Base-by-base conservation (phyloP, 2,797 vertebrate species). In the Holocentrus rufus region DNA sequence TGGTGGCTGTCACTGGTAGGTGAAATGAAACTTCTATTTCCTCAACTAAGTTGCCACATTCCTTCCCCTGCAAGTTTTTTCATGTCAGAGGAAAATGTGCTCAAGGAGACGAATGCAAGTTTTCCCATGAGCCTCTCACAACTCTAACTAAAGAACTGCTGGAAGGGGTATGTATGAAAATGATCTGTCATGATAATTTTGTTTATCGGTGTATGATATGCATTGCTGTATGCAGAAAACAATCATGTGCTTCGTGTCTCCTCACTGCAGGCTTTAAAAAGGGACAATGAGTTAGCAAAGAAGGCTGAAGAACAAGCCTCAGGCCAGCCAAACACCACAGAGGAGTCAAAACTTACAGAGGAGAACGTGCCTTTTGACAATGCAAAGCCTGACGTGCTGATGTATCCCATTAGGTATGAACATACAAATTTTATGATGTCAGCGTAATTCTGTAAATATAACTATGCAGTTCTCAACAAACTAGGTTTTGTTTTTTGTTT, bases 51-150 rank as follows among this genome's bases (percentile, higher is more conserved):
- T 73, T 71, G 75, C 86, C 81, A 98, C 95, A 93, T 93, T 96
- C 96, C 52, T 96, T 96, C 87, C 97, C 97, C 22, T 98, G 97
- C 88, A 98, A 97, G 92, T 97, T 95, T 82, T 97, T 96, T 87
- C 96, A 98, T 39, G 93, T 85, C 39, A 93, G 84, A 80, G 93
- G 94, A 65, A 94, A 91, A 17, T 98, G 97, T 83, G 92, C 87
- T 27, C 93, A 96, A 79, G 94, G 92, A 81, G 93, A 90, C 25
- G 91, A 93, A 10, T 98, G 97, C 93, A 95, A 87, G 79, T 98
- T 98, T 91, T 98, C 97, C 68, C 97, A 98, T 0, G 94, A 95
- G 61, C 94, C 94, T 1, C 92, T 98, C 1, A 95, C 93, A 79
- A 95, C 96, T 0, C 80, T 95, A 75, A 95, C 95, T 0, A 92